Evolutionary conservation across 2,888 invertebrate genomes (phyloP), one percentile per base, ranked within the genome.

Genomic region (Lasioglossum leucozonium): DNA sequence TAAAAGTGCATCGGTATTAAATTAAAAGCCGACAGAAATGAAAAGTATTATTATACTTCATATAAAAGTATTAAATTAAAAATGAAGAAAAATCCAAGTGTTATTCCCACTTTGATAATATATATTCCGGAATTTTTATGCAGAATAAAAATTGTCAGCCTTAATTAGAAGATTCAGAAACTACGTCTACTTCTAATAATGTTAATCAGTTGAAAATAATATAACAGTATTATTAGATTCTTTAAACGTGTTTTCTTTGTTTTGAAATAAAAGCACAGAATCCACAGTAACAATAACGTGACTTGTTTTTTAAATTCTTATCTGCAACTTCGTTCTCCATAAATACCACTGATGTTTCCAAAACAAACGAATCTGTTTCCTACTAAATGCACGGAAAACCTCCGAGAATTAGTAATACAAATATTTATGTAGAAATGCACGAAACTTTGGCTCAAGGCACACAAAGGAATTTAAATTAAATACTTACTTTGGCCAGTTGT

Each of bases 361-460:
- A 11, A 55, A 55, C 55, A 55, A n/a, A 55, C 55, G n/a, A 55
- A 55, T 55, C 55, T n/a, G n/a, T 55, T 55, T n/a, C 55, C n/a
- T n/a, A n/a, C 55, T 1, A 11, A 55, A n/a, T 11, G 55, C n/a
- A 55, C 51, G 51, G 6, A n/a, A n/a, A 0, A 51, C 22, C 11
- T n/a, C n/a, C 55, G n/a, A n/a, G 55, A 55, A 55, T n/a, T 10
- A 55, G 4, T 55, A 55, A n/a, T n/a, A 3, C n/a, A 55, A 55
- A 55, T n/a, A 55, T 55, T 55, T 55, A n/a, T 4, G 22, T 55
- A n/a, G 55, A 55, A 55, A 55, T n/a, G 55, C 55, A 10, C 10
- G 10, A n/a, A 10, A 55, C n/a, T n/a, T 1, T 55, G 10, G n/a
- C 22, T 55, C 1, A 11, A 44, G 16, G 10, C n/a, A 11, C 55